Evolutionary conservation across 2,113 vertebrate species (phyloP).

Genomic region (Serinus canaria): DNA sequence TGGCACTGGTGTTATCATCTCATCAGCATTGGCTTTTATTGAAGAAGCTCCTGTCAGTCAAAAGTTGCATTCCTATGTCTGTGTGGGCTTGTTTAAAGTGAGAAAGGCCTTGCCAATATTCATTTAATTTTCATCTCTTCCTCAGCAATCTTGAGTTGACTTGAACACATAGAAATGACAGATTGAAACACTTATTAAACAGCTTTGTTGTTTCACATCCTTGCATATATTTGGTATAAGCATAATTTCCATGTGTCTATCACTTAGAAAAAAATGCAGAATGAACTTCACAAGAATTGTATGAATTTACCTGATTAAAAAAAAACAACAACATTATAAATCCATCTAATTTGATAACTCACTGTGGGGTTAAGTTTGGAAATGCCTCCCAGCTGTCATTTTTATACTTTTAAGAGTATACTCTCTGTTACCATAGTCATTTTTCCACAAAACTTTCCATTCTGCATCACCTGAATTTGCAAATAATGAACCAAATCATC

Average conservation of each 20-base stretch:
- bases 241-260: not conserved
- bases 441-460: not conserved
- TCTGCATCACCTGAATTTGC: not conserved
- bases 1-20: not conserved
- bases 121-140: not conserved
- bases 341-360: not conserved
- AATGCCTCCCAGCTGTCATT: not conserved
- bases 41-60: not conserved
- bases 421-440: not conserved
- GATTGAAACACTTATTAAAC: not conserved
- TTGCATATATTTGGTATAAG: not conserved
- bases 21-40: not conserved
- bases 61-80: not conserved
- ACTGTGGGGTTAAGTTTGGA: not conserved
- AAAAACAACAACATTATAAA: not conserved
- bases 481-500: not conserved
- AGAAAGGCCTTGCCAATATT: not conserved
- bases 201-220: not conserved
- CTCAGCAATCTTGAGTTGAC: not conserved
- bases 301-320: not conserved
- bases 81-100: not conserved
- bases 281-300: not conserved
- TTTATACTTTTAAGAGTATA: not conserved
- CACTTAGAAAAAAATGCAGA: not conserved
- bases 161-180: not conserved